phyloP scores from a whole-genome alignment of 2,888 invertebrate genomes.

The Stictocephala bisonia region DNA sequence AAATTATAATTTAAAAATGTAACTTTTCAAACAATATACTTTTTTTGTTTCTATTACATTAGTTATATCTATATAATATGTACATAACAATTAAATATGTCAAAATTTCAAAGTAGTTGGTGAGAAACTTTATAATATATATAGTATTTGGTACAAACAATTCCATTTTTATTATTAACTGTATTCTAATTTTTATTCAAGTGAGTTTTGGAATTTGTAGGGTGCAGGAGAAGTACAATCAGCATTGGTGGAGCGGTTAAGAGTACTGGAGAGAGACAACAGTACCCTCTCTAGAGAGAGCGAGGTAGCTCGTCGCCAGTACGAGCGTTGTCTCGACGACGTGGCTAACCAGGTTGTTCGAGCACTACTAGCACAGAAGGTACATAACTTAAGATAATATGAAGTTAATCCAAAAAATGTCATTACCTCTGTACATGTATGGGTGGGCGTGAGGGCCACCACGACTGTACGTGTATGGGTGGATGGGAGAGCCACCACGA shows the following conservation, averaged over 20 bases:
- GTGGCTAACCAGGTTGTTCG: conserved; percentile 86
- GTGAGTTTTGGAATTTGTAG: conserved; percentile 47
- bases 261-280: conserved; percentile 71
- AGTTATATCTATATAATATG: no score
- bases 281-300: conserved; percentile 73
- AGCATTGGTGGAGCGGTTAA: conserved; percentile 69
- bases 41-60: no score
- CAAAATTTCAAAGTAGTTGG: conserved; percentile 11
- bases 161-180: no score
- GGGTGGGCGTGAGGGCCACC: no score
- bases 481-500: no score
- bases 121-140: conserved; percentile 24
- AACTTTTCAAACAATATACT: no score
- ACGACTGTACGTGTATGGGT: no score
- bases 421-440: no score
- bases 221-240: conserved; percentile 65
- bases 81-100: no score
- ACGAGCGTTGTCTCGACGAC: conserved; percentile 83
- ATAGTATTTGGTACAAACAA: no score
- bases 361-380: conserved; percentile 87
- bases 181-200: background rate
- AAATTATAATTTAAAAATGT: no score
- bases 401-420: background rate
- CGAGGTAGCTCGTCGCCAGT: conserved; percentile 76
- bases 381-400: conserved; percentile 62